Percentiles rank a stretch among this genome's conserved stretches.
Conservation (phyloP, 2,113 vertebrate species). For the Albula goreensis region DNA sequence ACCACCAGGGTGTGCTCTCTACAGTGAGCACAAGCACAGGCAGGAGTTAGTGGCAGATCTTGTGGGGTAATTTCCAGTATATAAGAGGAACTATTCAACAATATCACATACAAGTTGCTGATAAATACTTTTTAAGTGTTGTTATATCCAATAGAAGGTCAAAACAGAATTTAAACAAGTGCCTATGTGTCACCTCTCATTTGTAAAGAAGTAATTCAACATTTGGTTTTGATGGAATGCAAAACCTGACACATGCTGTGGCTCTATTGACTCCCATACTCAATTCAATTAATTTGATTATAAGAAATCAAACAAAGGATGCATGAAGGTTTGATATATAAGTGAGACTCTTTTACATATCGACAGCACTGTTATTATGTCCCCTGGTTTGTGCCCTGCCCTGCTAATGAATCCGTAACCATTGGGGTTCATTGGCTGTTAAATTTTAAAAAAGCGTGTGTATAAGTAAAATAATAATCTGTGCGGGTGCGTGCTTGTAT, state of each 20-base stretch:
- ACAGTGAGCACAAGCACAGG: too few species aligned
- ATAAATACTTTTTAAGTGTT: neutral
- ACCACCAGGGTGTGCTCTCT: neutral
- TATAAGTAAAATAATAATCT: too few species aligned
- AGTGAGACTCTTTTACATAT: neutral
- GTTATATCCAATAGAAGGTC: slow-evolving; percentile 52
- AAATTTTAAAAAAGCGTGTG: too few species aligned
- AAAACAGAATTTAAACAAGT: slow-evolving; percentile 56
- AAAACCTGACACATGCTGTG: neutral
- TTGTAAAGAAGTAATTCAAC: slow-evolving; percentile 44
- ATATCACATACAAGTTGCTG: too few species aligned
- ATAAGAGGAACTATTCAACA: too few species aligned
- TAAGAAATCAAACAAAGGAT: neutral
- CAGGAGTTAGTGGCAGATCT: too few species aligned
- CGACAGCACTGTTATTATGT: too few species aligned
- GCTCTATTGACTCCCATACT: neutral
- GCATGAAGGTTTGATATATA: neutral
- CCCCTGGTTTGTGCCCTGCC: too few species aligned
- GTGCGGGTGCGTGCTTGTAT: neutral
- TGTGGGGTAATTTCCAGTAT: too few species aligned
- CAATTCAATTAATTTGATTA: neutral
- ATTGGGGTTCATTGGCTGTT: too few species aligned
- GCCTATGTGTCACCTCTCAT: slow-evolving; percentile 51
- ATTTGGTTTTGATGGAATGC: slow-evolving; percentile 31
- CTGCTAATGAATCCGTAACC: too few species aligned